Evolutionary conservation across 2,113 vertebrate genomes (phyloP).

Genomic region (Mormyrus iriodes): DNA sequence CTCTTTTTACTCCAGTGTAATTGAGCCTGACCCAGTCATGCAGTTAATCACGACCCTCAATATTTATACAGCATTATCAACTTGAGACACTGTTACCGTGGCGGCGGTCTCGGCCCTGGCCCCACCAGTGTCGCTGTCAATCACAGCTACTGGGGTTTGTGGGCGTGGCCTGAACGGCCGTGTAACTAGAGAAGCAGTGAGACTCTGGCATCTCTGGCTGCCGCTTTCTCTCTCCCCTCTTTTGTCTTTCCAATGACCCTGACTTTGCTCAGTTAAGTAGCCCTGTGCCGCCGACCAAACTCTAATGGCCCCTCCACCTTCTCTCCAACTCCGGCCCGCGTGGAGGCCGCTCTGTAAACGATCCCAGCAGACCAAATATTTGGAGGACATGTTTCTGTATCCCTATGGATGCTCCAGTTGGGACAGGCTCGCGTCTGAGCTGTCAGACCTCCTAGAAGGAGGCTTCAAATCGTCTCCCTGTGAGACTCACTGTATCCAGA

Average conservation of each 20-base stretch:
- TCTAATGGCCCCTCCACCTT: neutral
- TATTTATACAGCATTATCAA: conserved; percentile 53
- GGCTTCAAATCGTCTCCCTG: neutral
- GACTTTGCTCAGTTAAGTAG: neutral
- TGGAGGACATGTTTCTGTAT: neutral
- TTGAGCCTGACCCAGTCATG: conserved; percentile 52
- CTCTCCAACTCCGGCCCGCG: neutral
- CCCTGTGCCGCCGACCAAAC: neutral
- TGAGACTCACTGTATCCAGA: neutral
- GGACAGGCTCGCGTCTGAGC: neutral
- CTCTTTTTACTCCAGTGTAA: conserved; percentile 43
- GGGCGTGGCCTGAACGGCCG: neutral
- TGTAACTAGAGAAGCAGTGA: conserved; percentile 22
- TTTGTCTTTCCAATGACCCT: neutral
- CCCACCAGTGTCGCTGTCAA: conserved; percentile 35
- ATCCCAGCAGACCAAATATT: neutral
- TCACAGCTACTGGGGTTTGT: conserved; percentile 19
- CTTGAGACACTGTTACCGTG: conserved; percentile 38
- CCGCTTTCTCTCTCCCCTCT: neutral
- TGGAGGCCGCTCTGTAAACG: neutral
- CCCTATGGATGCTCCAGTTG: neutral
- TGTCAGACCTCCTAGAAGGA: neutral
- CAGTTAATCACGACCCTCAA: conserved; percentile 59
- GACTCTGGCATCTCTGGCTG: neutral
- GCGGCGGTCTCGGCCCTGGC: conserved; percentile 33